Percentiles rank a stretch among this genome's conserved stretches.
These are phyloP conservation scores for Excalfactoria chinensis DNA, from an alignment of 2,113 vertebrate species.

Conservation along the genomic window DNA sequence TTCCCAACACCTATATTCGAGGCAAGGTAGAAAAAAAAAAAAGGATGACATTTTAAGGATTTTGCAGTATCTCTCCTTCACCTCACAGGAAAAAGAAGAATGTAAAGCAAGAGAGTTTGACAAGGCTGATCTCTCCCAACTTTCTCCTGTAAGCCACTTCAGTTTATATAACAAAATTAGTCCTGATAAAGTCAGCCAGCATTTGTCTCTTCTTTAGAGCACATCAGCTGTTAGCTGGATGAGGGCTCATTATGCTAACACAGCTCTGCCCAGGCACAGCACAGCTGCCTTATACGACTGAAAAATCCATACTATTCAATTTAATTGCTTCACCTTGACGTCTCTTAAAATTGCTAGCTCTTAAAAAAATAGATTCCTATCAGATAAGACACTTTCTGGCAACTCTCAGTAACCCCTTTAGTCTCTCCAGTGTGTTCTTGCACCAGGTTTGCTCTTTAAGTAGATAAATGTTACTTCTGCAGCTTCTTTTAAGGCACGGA, in stretches of 20 bases:
- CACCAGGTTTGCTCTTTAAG: not conserved
- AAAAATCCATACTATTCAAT: not conserved
- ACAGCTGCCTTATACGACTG: not conserved
- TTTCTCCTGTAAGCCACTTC: not conserved
- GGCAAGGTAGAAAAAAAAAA: not conserved
- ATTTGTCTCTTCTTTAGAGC: not conserved
- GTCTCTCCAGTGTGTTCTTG: not conserved
- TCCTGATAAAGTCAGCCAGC: not conserved
- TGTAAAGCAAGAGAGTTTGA: not conserved
- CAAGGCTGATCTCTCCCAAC: not conserved
- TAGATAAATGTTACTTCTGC: not conserved
- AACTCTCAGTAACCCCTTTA: not conserved
- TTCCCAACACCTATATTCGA: constrained; percentile 87
- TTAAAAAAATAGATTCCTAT: not conserved
- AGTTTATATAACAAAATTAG: not conserved
- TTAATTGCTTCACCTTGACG: not conserved
- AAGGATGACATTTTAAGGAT: not conserved
- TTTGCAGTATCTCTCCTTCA: not conserved
- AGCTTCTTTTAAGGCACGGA: not conserved
- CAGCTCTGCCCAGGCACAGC: not conserved
- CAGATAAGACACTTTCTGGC: too few species aligned
- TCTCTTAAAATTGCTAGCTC: not conserved
- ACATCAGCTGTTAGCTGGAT: not conserved
- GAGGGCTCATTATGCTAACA: not conserved
- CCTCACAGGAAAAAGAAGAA: not conserved